Conservation (phyloP, 2,888 invertebrate genomes). For the Ganaspis brasiliensis region DNA sequence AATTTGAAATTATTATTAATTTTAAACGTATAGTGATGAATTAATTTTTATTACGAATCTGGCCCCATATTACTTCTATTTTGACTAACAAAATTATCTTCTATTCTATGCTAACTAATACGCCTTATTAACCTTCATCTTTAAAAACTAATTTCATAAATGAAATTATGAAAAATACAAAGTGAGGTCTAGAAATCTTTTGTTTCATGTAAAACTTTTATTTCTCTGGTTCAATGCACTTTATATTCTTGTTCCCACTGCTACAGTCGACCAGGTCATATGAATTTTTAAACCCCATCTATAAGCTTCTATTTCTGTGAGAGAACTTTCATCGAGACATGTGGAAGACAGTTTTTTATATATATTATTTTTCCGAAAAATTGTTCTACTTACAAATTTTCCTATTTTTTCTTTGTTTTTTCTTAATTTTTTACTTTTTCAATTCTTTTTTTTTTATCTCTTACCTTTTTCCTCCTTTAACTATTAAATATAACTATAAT, state of each 20-base stretch:
- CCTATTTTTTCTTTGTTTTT: no score
- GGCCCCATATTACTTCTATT: no score
- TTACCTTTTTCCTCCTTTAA: no score
- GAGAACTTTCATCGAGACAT: neutral
- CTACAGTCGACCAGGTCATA: slow-evolving; percentile 7
- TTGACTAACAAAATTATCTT: no score
- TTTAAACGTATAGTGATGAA: no score
- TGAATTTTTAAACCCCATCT: slow-evolving; percentile 30
- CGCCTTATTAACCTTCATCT: neutral
- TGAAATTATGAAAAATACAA: neutral
- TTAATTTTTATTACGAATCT: no score
- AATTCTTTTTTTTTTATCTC: no score
- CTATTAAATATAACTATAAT: no score
- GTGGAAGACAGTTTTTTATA: slow-evolving; percentile 7
- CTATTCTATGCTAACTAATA: neutral
- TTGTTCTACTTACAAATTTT: no score
- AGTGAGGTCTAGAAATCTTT: neutral
- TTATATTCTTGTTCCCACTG: neutral
- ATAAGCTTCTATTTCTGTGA: slow-evolving; percentile 9
- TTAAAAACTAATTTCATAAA: neutral
- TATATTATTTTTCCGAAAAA: neutral
- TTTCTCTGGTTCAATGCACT: slow-evolving; percentile 1
- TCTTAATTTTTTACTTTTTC: no score
- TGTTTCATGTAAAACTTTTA: neutral
- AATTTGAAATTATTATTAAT: no score